phyloP scores from a whole-genome alignment of 2,888 invertebrate genomes.

The Eurytoma adleriae region DNA sequence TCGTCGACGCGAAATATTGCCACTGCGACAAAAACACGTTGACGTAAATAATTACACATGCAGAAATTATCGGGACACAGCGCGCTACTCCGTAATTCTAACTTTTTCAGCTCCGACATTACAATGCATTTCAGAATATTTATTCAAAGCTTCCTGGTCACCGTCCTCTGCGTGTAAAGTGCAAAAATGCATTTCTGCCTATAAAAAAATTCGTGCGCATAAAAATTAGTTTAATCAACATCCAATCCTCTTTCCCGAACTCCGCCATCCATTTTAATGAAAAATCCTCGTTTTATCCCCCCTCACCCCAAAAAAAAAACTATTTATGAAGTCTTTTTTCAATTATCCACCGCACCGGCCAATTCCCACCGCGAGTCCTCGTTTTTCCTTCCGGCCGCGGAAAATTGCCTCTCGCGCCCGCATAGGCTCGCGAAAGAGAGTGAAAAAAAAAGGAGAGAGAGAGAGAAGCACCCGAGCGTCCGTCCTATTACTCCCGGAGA shows the following conservation, averaged over 20 bases:
- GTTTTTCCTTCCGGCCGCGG: not conserved
- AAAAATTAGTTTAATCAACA: too few species aligned
- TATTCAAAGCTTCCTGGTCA: too few species aligned
- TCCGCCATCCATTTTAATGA: too few species aligned
- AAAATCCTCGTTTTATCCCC: not conserved
- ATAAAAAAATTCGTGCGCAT: too few species aligned
- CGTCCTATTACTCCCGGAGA: slow-evolving; percentile 13
- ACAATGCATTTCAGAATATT: too few species aligned
- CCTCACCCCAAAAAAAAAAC: too few species aligned
- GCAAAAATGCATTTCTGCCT: too few species aligned
- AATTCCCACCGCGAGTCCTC: not conserved
- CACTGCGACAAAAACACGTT: slow-evolving; percentile 21
- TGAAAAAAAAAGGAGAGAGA: not conserved
- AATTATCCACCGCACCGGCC: not conserved
- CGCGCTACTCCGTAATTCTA: not conserved
- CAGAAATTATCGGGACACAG: not conserved
- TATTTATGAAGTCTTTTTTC: not conserved
- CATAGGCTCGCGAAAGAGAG: not conserved
- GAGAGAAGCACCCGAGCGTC: not conserved
- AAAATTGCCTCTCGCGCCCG: slow-evolving; percentile 6
- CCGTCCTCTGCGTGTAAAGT: too few species aligned
- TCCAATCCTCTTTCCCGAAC: too few species aligned
- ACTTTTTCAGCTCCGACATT: not conserved
- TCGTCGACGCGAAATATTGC: slow-evolving; percentile 20
- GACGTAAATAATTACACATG: slow-evolving; percentile 32